A percentile compares a stretch with the other conserved stretches of the same genome.
Evolutionary conservation across 2,113 vertebrate genomes (phyloP).

Genomic region (Lontra canadensis): DNA sequence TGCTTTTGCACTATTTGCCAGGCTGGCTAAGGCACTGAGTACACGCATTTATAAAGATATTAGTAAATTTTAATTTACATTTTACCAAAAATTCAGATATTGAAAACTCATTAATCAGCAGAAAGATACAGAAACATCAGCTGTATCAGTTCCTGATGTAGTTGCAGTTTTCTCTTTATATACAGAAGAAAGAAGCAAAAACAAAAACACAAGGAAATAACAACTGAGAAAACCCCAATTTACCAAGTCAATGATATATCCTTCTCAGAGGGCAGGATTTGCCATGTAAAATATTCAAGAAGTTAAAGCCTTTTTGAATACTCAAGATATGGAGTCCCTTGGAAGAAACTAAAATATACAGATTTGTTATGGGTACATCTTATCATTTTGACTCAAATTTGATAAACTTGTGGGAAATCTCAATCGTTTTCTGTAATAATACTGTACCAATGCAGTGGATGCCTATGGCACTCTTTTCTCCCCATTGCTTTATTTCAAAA

Average conservation of each 20-base stretch:
- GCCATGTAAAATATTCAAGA: constrained; percentile 6
- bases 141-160: background rate
- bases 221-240: background rate
- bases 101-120: background rate
- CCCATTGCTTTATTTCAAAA: background rate
- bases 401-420: background rate
- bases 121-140: background rate
- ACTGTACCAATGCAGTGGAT: background rate
- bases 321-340: background rate
- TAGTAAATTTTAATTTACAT: background rate
- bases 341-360: background rate
- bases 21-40: background rate
- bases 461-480: background rate
- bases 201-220: background rate
- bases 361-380: background rate
- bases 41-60: background rate
- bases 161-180: background rate
- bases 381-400: background rate
- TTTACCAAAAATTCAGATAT: background rate
- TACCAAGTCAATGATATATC: background rate
- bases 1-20: background rate
- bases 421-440: background rate
- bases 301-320: background rate
- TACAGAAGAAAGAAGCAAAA: background rate
- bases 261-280: background rate